Percentiles rank a stretch among this genome's conserved stretches.
Conservation (phyloP, 2,113 vertebrate species). For the Xyliphius kryptos region DNA sequence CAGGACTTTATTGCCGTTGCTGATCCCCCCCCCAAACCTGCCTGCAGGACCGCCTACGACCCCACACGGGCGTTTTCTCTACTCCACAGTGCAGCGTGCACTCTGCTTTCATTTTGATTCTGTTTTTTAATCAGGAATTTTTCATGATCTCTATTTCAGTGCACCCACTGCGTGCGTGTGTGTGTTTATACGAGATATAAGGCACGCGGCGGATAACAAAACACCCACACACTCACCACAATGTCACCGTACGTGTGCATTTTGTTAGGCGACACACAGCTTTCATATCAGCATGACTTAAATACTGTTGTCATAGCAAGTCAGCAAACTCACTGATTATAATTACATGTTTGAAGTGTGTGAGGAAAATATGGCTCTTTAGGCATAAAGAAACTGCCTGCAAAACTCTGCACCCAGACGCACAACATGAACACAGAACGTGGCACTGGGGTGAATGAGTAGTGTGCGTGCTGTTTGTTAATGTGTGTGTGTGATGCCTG, state of each 20-base stretch:
- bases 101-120: no score
- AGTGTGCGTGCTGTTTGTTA: no score
- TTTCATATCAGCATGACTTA: constrained; percentile 39
- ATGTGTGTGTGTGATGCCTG: no score
- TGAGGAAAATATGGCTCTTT: constrained; percentile 30
- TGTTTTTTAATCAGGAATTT: no score
- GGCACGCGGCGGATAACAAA: neutral
- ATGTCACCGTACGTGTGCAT: constrained; percentile 7
- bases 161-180: neutral
- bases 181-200: neutral
- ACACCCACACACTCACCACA: constrained; percentile 5
- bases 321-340: constrained; percentile 48
- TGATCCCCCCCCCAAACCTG: no score
- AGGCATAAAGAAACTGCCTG: constrained; percentile 4
- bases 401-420: neutral
- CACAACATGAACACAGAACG: neutral
- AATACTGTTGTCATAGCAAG: constrained; percentile 48
- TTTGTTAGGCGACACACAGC: constrained; percentile 32
- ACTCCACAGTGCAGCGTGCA: no score
- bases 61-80: no score
- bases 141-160: no score
- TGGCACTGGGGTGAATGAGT: no score
- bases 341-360: constrained; percentile 46
- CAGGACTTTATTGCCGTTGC: neutral
- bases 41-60: no score